Percentiles rank a stretch among this genome's conserved stretches.
Conservation (phyloP, 2,888 invertebrate species). For the Cosmopolites sordidus region DNA sequence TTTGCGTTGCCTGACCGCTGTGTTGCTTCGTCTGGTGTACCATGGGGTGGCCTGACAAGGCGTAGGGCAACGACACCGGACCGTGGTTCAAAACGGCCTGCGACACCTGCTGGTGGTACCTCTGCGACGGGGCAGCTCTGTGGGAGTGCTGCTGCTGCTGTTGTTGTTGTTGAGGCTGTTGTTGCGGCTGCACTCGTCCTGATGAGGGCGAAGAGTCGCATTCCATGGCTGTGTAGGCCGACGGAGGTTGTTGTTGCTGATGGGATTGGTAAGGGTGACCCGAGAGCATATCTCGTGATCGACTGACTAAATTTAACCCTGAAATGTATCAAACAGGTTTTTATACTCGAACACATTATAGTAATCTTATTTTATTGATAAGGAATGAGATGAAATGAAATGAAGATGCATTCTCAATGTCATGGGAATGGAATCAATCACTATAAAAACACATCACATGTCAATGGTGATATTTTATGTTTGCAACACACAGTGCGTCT, state of each 20-base stretch:
- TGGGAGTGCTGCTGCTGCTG: constrained; percentile 22
- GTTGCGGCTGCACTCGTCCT: constrained; percentile 13
- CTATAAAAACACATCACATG: too few relatives aligned
- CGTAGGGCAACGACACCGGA: constrained; percentile 47
- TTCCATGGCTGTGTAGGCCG: constrained; percentile 62
- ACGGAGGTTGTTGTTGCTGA: constrained; percentile 34
- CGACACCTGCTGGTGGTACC: constrained; percentile 38
- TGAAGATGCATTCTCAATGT: too few relatives aligned
- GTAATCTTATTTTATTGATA: too few relatives aligned
- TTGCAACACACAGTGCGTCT: too few relatives aligned
- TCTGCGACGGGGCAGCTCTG: constrained; percentile 28
- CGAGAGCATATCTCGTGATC: constrained; percentile 44
- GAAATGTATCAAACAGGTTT: constrained; percentile 30
- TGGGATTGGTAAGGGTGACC: constrained; percentile 36
- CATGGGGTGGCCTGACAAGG: constrained; percentile 41
- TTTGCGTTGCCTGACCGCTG: constrained; percentile 23
- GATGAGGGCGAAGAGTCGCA: constrained; percentile 55
- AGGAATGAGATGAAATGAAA: too few relatives aligned
- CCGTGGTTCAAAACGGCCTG: constrained; percentile 48
- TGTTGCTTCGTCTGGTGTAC: constrained; percentile 33
- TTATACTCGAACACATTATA: too few relatives aligned
- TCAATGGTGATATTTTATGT: too few relatives aligned
- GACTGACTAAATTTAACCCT: constrained; percentile 50
- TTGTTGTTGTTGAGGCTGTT: constrained; percentile 30
- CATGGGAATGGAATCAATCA: too few relatives aligned